phyloP scores from a whole-genome alignment of 2,797 vertebrate genomes.

The Platyrinchus mystaceus region DNA sequence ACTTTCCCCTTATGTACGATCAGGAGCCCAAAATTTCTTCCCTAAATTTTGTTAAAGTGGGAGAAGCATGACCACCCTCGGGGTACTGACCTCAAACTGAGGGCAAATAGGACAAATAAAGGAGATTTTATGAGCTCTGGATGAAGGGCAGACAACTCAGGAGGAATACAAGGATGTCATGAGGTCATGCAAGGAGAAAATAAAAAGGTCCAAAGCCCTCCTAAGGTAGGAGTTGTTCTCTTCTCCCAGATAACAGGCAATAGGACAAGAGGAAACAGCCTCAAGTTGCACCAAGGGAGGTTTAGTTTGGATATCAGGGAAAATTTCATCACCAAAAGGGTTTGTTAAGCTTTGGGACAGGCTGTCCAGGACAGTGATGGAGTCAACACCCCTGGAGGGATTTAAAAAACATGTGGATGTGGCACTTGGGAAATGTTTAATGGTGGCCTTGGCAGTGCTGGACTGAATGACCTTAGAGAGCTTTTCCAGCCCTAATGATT shows the following conservation, averaged over 20 bases:
- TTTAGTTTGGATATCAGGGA: background rate
- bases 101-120: background rate
- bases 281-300: background rate
- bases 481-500: background rate
- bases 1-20: rapidly evolving
- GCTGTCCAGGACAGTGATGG: no score
- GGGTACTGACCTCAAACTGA: background rate
- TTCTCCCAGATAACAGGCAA: background rate
- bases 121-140: background rate
- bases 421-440: rapidly evolving
- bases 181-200: background rate
- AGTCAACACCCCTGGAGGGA: background rate
- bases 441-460: background rate
- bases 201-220: background rate
- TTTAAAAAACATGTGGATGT: background rate
- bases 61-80: background rate
- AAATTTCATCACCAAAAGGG: background rate
- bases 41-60: background rate
- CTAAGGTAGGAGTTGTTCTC: rapidly evolving
- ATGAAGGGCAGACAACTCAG: background rate
- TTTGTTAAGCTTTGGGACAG: background rate
- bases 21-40: rapidly evolving
- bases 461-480: background rate
- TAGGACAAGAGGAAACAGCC: background rate
- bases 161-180: background rate